Evolutionary conservation across 2,797 vertebrate genomes (phyloP), one percentile per base, ranked within the genome.

Genomic region (Synaphobranchus kaupii): DNA sequence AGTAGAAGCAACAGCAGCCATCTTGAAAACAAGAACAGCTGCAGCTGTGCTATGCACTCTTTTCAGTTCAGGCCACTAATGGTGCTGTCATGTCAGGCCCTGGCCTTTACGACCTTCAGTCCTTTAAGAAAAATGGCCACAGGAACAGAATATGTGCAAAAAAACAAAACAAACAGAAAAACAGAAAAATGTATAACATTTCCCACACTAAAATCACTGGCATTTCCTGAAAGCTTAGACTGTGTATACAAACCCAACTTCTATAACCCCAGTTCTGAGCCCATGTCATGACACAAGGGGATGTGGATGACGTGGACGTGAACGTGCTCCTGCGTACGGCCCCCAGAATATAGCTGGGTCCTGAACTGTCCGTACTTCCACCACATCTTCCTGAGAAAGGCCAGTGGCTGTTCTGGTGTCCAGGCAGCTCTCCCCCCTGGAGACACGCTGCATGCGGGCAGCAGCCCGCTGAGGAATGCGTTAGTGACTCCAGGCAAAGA

Each of bases 151-250:
- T 39, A 94, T 90, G 91, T 94, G 87, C 86, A 39, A 86, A 87
- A 85, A 83, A 86, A 87, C 4, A 25, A 48, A 87, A 39, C 90
- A 88, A 91, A 88, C 63, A 83, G 84, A 78, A 89, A 89, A 89
- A 1, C 39, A 39, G 39, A 39, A 39, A 39, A 39, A 39, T 39
- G 3, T 2, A 20, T 56, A 56, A 90, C 86, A 52, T 93, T 95
- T 96, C 94, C 94, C 93, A 94, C 93, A 93, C 92, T 90, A 92
- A 89, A 84, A 84, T 87, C 89, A 80, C 82, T 0, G 87, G 88
- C 71, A 88, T 91, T 94, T 94, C 93, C 93, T 89, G 56, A 63
- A 71, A 88, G 10, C 86, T 56, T 86, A 86, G 78, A 87, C 89
- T 92, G 86, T 90, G 89, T 93, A 91, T 86, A 92, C 93, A 94